Base-by-base conservation (phyloP, 1,140 invertebrate genomes). In the Plodia interpunctella region DNA sequence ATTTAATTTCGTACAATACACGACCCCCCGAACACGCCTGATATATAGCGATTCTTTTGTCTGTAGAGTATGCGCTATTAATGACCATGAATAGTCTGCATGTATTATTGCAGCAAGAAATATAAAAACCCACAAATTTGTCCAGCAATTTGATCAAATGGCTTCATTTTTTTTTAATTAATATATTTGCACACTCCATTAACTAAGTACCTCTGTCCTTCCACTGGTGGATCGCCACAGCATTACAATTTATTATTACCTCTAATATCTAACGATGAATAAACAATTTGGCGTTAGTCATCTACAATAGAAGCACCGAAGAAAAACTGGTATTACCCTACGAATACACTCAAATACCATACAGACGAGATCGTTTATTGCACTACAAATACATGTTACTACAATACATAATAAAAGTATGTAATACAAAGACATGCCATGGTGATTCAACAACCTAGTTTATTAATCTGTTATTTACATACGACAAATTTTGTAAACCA, bases 311-410 rank as follows among this genome's bases (percentile, higher is more conserved):
- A 63, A 71, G 69, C 72, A 72, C 69, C 72, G 56, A 54, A 63
- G 44, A 64, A 57, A 52, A 59, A 62, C 57, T 62, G 56, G 49
- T 60, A 66, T 70, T 68, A 60, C 65, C 60, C 54, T 52, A 63
- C 44, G 20, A 61, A 50, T 50, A 64, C 60, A 58, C 57, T 56
- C 28, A 61, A 20, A 51, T 52, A 56, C 20, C 17, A 6, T 25
- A n/a, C n/a, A n/a, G 50, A 61, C 62, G 75, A 84, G 79, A 80
- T 82, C 75, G 72, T 72, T 57, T 85, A 85, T 83, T 81, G 78
- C 80, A 83, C 74, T 69, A 62, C 58, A 63, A 53, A 49, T 65
- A 53, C 32, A 11, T 35, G 32, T 35, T 15, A 44, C 0, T 15
- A 44, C n/a, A 44, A 17, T 44, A 44, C 38, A 44, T 44, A 44